Evolutionary conservation across 2,888 invertebrate genomes (phyloP).

Genomic region (Plagodis pulveraria): DNA sequence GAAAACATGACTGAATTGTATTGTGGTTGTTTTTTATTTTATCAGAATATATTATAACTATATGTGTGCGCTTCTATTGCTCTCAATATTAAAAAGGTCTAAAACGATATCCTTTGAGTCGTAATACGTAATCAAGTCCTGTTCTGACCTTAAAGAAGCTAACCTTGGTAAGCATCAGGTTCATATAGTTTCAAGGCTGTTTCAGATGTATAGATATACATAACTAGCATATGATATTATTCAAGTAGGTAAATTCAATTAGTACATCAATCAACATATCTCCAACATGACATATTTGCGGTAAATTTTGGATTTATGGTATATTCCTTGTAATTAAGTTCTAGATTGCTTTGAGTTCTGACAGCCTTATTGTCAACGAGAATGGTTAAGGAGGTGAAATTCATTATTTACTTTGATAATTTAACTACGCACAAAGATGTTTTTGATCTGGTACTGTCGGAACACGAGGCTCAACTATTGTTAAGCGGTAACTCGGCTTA

Average conservation of each 20-base stretch:
- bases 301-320: neutral
- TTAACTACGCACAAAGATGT: too few species aligned
- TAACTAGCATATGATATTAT: slow-evolving; percentile 9
- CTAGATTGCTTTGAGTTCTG: too few species aligned
- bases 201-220: slow-evolving; percentile 7
- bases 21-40: slow-evolving; percentile 8
- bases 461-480: too few species aligned
- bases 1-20: slow-evolving; percentile 26
- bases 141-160: slow-evolving; percentile 9
- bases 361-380: too few species aligned
- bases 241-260: slow-evolving; percentile 15
- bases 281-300: neutral
- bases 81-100: too few species aligned
- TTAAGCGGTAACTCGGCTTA: too few species aligned
- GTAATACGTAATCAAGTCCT: slow-evolving; percentile 5
- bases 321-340: too few species aligned
- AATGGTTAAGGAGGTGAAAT: too few species aligned
- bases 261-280: slow-evolving; percentile 16
- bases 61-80: too few species aligned
- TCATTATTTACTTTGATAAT: too few species aligned
- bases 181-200: slow-evolving; percentile 9
- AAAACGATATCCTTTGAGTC: neutral
- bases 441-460: too few species aligned
- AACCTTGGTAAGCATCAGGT: slow-evolving; percentile 19
- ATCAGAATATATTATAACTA: too few species aligned